Evolutionary conservation across 2,797 vertebrate genomes (phyloP).

Genomic region (Platalea minor): DNA sequence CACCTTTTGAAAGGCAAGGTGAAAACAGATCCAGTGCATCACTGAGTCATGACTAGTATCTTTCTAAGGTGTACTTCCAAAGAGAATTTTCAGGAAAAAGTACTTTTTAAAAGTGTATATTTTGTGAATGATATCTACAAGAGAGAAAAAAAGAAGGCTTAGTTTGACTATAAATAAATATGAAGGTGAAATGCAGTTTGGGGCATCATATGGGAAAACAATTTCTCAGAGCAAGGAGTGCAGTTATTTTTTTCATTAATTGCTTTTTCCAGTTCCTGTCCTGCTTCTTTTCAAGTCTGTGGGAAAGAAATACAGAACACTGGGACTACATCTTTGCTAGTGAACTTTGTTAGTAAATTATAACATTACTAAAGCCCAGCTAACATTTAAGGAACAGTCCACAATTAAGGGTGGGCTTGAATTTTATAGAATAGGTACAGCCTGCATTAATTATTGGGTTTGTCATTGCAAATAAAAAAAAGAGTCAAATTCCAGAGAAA

Average conservation of each 20-base stretch:
- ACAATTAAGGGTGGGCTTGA: not conserved
- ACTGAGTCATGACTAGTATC: not conserved
- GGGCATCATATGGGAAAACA: not conserved
- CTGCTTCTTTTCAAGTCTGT: not conserved
- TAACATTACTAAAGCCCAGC: not conserved
- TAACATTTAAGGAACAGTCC: not conserved
- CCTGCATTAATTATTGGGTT: not conserved
- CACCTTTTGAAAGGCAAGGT: not conserved
- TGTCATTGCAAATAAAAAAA: not conserved
- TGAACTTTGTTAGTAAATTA: not conserved
- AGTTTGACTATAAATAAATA: not conserved
- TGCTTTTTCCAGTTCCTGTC: not conserved
- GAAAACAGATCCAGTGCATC: not conserved
- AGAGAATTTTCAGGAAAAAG: not conserved
- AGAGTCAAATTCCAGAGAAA: not conserved
- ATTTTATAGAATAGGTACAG: not conserved
- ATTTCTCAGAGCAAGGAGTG: not conserved
- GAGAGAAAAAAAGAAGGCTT: not conserved
- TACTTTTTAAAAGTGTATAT: not conserved
- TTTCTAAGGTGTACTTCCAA: not conserved
- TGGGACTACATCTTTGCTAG: not conserved
- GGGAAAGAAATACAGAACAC: not conserved
- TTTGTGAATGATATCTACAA: not conserved
- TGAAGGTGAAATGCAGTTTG: not conserved
- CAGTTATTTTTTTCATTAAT: not conserved